phyloP scores from a whole-genome alignment of 2,888 invertebrate genomes.

The Calameuta idolon region DNA sequence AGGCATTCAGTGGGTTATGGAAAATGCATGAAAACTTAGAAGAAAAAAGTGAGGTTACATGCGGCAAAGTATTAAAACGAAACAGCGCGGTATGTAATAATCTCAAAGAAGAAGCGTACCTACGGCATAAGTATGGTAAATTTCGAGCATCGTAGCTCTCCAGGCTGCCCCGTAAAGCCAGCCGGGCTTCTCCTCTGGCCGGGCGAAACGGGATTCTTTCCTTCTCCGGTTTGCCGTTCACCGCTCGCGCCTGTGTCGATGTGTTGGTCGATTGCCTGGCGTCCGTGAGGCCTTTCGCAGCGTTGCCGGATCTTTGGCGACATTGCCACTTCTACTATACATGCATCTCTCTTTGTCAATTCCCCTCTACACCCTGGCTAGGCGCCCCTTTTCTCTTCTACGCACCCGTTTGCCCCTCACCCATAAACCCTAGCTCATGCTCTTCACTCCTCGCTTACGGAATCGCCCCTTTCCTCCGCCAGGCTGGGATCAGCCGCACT shows the following conservation, averaged over 20 bases:
- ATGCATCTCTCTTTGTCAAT: slow-evolving; percentile 2
- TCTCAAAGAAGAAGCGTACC: background rate
- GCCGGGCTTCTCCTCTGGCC: slow-evolving; percentile 14
- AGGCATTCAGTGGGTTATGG: background rate
- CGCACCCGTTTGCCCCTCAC: slow-evolving; percentile 34
- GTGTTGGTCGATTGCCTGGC: slow-evolving; percentile 58
- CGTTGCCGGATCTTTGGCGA: slow-evolving; percentile 36
- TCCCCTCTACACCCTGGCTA: slow-evolving; percentile 20
- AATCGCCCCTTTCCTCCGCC: slow-evolving; percentile 27
- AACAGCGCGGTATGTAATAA: background rate
- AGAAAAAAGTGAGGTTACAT: background rate
- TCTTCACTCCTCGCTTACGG: slow-evolving; percentile 34
- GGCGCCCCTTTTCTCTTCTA: slow-evolving; percentile 8
- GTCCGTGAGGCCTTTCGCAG: slow-evolving; percentile 50
- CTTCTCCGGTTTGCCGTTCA: slow-evolving; percentile 60
- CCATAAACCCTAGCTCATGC: slow-evolving; percentile 31
- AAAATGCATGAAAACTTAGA: background rate
- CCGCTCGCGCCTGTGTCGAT: slow-evolving; percentile 42
- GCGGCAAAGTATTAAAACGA: background rate
- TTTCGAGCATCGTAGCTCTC: background rate
- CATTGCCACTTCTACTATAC: slow-evolving; percentile 42
- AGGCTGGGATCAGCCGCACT: slow-evolving; percentile 25
- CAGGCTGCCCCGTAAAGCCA: background rate
- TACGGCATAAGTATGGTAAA: background rate
- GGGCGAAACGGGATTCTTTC: slow-evolving; percentile 65